Conservation (phyloP, 1,140 invertebrate genomes). For the Thrips palmi region DNA sequence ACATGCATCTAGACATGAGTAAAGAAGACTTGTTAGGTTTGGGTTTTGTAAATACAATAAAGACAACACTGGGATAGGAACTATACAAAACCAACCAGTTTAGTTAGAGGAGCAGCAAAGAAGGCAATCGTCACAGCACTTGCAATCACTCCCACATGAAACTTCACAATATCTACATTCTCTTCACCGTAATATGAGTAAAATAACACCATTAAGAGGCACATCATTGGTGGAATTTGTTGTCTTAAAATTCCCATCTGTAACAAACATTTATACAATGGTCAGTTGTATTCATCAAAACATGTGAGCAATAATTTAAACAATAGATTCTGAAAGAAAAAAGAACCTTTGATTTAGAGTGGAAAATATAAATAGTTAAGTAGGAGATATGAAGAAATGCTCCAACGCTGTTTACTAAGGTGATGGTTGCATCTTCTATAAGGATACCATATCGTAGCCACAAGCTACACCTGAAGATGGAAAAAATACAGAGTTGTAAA, state of each 20-base stretch:
- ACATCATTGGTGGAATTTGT: slow-evolving; percentile 11
- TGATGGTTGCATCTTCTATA: slow-evolving; percentile 40
- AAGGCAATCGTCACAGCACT: slow-evolving; percentile 53
- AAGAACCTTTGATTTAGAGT: slow-evolving; percentile 31
- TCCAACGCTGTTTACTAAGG: slow-evolving; percentile 48
- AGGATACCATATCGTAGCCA: slow-evolving; percentile 51
- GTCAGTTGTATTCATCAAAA: slow-evolving; percentile 8
- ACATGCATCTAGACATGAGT: too few species aligned
- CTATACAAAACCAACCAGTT: too few species aligned
- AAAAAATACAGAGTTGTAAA: slow-evolving; percentile 7
- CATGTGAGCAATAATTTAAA: slow-evolving; percentile 17
- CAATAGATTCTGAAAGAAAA: slow-evolving; percentile 15
- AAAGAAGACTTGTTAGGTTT: too few species aligned
- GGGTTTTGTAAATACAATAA: too few species aligned
- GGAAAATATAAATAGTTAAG: slow-evolving; percentile 33
- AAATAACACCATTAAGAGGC: neutral
- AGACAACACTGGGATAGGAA: too few species aligned
- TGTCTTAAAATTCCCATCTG: too few species aligned
- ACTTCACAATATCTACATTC: slow-evolving; percentile 14
- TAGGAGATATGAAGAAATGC: slow-evolving; percentile 41
- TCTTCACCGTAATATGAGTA: slow-evolving; percentile 15
- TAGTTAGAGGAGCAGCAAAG: slow-evolving; percentile 57
- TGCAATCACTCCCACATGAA: slow-evolving; percentile 37
- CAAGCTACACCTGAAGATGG: slow-evolving; percentile 32
- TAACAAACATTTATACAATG: slow-evolving; percentile 8